phyloP scores from a whole-genome alignment of 2,113 vertebrate species.

The Stictonetta naevosa region DNA sequence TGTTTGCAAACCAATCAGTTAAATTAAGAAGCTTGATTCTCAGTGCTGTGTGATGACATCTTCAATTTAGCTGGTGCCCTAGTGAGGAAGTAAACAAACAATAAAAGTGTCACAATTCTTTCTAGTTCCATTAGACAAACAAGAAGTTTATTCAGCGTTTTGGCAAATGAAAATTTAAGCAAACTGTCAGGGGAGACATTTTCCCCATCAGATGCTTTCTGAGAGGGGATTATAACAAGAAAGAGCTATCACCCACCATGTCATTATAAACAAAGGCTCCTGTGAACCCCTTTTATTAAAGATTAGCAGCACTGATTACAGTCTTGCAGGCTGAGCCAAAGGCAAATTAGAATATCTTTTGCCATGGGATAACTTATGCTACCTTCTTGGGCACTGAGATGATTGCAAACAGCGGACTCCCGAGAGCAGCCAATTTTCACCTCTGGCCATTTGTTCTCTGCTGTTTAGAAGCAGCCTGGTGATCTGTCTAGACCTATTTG shows the following conservation, averaged over 20 bases:
- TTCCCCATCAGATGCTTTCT: slow-evolving; percentile 45
- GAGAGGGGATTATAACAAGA: slow-evolving; percentile 56
- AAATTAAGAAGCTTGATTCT: slow-evolving; percentile 63
- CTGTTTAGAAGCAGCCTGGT: slow-evolving; percentile 4
- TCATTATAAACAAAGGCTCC: slow-evolving; percentile 69
- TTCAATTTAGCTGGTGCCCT: slow-evolving; percentile 56
- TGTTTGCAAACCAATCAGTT: slow-evolving; percentile 54
- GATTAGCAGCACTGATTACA: slow-evolving; percentile 62
- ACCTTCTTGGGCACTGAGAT: neutral
- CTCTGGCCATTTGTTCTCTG: slow-evolving; percentile 24
- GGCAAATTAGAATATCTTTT: slow-evolving; percentile 57
- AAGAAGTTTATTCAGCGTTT: slow-evolving; percentile 65
- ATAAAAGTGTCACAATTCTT: slow-evolving; percentile 71
- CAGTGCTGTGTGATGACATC: slow-evolving; percentile 57
- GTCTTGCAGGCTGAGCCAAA: neutral
- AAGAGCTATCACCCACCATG: slow-evolving; percentile 52
- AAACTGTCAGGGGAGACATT: slow-evolving; percentile 61
- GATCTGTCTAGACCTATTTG: neutral
- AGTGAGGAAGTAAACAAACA: slow-evolving; percentile 68
- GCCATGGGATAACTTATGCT: neutral
- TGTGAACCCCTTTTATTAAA: slow-evolving; percentile 63
- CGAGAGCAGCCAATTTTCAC: neutral
- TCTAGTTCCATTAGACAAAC: slow-evolving; percentile 66
- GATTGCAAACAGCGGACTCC: neutral
- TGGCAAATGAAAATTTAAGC: slow-evolving; percentile 70